These are phyloP conservation scores for Ectropis crepuscularia DNA, from an alignment of 2,888 invertebrate species.

Conservation along the genomic window DNA sequence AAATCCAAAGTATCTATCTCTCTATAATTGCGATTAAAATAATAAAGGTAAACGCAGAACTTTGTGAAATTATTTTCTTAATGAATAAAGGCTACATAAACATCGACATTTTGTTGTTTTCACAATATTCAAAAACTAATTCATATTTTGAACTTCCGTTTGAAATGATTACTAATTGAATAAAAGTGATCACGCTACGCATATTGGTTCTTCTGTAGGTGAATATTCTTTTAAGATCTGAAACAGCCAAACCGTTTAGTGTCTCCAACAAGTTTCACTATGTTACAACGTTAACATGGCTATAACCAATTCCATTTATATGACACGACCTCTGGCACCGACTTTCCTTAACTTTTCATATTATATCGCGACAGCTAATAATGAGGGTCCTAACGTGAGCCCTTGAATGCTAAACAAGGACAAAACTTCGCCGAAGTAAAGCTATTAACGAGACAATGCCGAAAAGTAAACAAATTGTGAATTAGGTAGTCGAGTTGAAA, in stretches of 20 bases:
- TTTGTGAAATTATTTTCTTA: too few species aligned
- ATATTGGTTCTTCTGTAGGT: too few species aligned
- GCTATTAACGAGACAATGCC: constrained; percentile 54
- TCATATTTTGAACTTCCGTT: too few species aligned
- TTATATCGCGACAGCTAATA: constrained; percentile 57
- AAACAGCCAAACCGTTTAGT: constrained; percentile 53
- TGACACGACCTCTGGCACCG: constrained; percentile 54
- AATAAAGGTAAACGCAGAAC: too few species aligned
- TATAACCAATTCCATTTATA: constrained; percentile 67
- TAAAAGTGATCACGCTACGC: too few species aligned
- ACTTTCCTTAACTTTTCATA: constrained; percentile 62
- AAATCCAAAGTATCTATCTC: too few species aligned
- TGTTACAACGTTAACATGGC: constrained; percentile 69
- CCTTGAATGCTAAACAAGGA: constrained; percentile 58
- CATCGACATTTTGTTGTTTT: too few species aligned
- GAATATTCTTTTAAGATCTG: too few species aligned
- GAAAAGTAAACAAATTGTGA: constrained; percentile 47
- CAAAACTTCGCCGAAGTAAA: constrained; percentile 51
- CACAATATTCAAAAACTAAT: too few species aligned
- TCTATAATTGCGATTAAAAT: too few species aligned
- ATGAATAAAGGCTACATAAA: too few species aligned
- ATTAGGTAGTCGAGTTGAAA: constrained; percentile 46
- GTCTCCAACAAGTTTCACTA: constrained; percentile 66
- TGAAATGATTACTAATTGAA: too few species aligned
- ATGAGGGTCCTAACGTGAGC: constrained; percentile 57